Evolutionary conservation across 1,140 invertebrate genomes (phyloP).

Genomic region (Cyphomyrmex costatus): DNA sequence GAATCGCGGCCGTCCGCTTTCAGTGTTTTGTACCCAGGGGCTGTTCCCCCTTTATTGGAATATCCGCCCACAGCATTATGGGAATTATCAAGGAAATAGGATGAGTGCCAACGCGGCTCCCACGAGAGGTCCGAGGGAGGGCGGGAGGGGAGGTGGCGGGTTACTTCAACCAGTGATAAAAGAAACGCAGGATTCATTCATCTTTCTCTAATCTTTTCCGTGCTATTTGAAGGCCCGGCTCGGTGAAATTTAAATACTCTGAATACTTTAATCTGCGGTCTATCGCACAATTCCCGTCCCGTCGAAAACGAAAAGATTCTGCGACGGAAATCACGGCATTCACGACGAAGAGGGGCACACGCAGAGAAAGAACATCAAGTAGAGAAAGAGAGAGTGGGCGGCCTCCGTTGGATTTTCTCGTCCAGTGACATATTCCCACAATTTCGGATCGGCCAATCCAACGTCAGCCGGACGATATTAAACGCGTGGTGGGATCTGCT

Average conservation of each 20-base stretch:
- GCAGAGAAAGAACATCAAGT: neutral
- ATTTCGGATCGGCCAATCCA: constrained; percentile 77
- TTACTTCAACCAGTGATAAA: constrained; percentile 61
- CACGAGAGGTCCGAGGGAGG: constrained; percentile 72
- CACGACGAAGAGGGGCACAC: constrained; percentile 40
- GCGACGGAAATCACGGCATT: constrained; percentile 69
- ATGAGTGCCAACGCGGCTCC: constrained; percentile 81
- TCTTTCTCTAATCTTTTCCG: neutral
- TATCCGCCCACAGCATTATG: constrained; percentile 87
- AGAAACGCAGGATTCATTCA: constrained; percentile 49
- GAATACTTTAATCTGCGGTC: constrained; percentile 5
- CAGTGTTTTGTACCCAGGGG: constrained; percentile 73
- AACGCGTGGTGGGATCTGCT: constrained; percentile 71
- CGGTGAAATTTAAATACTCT: neutral
- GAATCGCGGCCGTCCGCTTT: constrained; percentile 80
- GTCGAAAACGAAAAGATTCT: constrained; percentile 66
- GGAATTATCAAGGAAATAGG: constrained; percentile 86
- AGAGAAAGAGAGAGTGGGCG: constrained; percentile 67
- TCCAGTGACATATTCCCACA: constrained; percentile 76
- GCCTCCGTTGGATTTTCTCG: constrained; percentile 68
- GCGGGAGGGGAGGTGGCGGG: constrained; percentile 53
- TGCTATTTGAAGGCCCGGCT: neutral
- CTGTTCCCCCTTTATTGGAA: constrained; percentile 86
- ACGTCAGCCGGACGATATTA: constrained; percentile 74
- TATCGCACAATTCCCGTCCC: constrained; percentile 9